These are phyloP conservation scores for Sminthurinus aureus DNA, from an alignment of 2,888 invertebrate genomes.

Conservation along the genomic window DNA sequence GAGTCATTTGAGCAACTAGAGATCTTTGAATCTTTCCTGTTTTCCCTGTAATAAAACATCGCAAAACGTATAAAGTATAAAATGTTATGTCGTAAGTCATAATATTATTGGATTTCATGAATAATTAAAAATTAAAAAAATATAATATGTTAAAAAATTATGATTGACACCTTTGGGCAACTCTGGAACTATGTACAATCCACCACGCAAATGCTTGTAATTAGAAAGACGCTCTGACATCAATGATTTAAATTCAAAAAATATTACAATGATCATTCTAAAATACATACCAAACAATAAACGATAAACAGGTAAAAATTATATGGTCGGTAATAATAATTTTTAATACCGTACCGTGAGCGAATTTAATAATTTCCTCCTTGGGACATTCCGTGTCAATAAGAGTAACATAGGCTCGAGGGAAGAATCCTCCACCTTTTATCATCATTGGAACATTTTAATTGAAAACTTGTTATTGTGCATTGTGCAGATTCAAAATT, in stretches of 20 bases:
- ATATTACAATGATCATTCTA: too few species aligned
- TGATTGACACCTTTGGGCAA: slow-evolving; percentile 27
- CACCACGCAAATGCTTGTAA: slow-evolving; percentile 41
- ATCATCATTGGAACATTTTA: too few species aligned
- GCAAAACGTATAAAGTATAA: not conserved
- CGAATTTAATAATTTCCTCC: slow-evolving; percentile 50
- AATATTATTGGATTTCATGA: too few species aligned
- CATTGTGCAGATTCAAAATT: too few species aligned
- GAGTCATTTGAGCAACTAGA: slow-evolving; percentile 42
- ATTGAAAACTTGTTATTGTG: too few species aligned
- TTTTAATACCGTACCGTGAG: slow-evolving; percentile 43
- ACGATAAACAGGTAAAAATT: too few species aligned
- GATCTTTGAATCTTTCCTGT: slow-evolving; percentile 56
- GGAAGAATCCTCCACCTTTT: slow-evolving; percentile 51
- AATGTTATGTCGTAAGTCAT: not conserved
- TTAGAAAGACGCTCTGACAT: slow-evolving; percentile 28
- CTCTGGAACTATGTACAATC: slow-evolving; percentile 32
- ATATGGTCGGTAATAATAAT: not conserved
- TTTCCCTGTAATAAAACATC: slow-evolving; percentile 34
- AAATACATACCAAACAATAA: not conserved
- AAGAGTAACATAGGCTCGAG: slow-evolving; percentile 49
- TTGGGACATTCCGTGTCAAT: slow-evolving; percentile 4
- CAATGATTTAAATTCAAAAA: not conserved
- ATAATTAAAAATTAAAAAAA: too few species aligned
- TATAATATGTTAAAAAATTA: not conserved